Evolutionary conservation across 2,113 vertebrate species (phyloP), one percentile per base, ranked within the genome.

Genomic region (Naja naja): DNA sequence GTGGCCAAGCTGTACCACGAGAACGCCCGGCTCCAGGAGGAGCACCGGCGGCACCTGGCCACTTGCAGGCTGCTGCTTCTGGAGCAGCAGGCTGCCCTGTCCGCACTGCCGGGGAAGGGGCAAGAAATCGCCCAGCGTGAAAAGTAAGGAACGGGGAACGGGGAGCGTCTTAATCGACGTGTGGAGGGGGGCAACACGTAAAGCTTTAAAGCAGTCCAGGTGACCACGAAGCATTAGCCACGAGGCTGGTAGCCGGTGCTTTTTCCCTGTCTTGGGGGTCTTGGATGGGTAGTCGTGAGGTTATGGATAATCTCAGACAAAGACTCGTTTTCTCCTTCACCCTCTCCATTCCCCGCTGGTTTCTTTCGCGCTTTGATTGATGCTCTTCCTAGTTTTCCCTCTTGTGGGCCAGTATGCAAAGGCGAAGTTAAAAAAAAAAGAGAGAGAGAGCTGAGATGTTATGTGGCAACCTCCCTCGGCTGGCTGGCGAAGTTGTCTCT

Each of bases 21-120:
- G 92, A 99, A 99, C 89, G 98, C 96, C 92, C 96, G 98, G 25
- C 97, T 99, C 81, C 98, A 98, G 94, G 98, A 99, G 87, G 98
- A 98, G 96, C 98, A 99, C 97, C 98, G 98, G 95, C 96, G 98
- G 90, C 99, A 99, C 98, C 98, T 99, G 98, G 98, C 97, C 97
- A 97, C 98, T 97, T 99, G 99, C 98, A 96, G 98, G 92, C 97
- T 98, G 93, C 98, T 98, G 96, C 97, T 90, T 5, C 43, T 93
- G 39, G 88, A 98, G 95, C 98, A 98, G 97, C 98, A 96, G 91
- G 94, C 97, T 89, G 94, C 93, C 95, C 94, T 93, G 60, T 69
- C 95, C 2, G 92, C 93, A 92, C 91, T 93, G 95, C 89, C 98
- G 56, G 97, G 97, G 56, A 97, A 98, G 96, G 98, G 98, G 95